Evolutionary conservation across 2,888 invertebrate genomes (phyloP).

Genomic region (Drosophila sordidula): DNA sequence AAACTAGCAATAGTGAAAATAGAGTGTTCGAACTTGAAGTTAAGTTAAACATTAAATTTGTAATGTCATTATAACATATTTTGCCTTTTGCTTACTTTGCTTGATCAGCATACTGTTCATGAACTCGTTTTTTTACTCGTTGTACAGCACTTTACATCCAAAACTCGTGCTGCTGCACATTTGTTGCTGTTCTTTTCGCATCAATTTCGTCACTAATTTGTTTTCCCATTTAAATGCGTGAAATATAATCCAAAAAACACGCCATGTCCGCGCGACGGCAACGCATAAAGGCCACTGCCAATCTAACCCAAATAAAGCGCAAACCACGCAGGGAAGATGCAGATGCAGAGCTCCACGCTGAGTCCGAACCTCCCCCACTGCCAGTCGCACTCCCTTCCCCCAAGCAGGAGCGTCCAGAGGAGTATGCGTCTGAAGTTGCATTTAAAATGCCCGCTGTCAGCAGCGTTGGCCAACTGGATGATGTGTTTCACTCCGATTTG

Average conservation of each 20-base stretch:
- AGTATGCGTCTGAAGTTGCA: slow-evolving; percentile 43
- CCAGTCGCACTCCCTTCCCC: slow-evolving; percentile 1
- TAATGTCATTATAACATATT: background rate
- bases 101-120: slow-evolving; percentile 17
- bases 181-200: slow-evolving; percentile 29
- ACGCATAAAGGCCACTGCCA: slow-evolving; percentile 90
- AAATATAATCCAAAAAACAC: slow-evolving; percentile 20
- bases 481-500: slow-evolving; percentile 76
- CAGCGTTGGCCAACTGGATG: slow-evolving; percentile 66
- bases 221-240: slow-evolving; percentile 46
- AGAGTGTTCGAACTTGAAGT: background rate
- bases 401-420: slow-evolving; percentile 31
- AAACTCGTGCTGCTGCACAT: slow-evolving; percentile 52
- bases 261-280: slow-evolving; percentile 89
- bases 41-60: background rate
- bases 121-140: background rate
- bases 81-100: background rate
- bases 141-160: slow-evolving; percentile 35
- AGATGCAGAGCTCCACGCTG: slow-evolving; percentile 18
- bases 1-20: no score
- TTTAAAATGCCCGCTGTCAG: slow-evolving; percentile 78
- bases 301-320: slow-evolving; percentile 84
- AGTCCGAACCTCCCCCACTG: slow-evolving; percentile 17
- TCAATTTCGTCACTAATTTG: slow-evolving; percentile 20
- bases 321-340: slow-evolving; percentile 61